Base-by-base conservation (phyloP, 2,888 invertebrate species). In the Oligia latruncula region DNA sequence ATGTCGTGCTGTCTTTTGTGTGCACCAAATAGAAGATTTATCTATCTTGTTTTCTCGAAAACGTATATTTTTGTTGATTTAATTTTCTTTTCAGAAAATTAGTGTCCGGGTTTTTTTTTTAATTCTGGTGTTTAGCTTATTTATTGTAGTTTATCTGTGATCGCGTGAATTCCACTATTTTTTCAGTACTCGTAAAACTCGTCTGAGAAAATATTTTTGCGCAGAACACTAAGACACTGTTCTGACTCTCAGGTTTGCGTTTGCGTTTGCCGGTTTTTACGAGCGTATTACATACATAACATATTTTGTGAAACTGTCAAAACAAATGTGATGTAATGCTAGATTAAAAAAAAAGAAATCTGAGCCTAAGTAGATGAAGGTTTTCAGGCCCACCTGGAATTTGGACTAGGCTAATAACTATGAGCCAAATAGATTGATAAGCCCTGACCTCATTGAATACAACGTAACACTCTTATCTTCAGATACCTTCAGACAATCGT, bases 371-470 rank as follows among this genome's bases (percentile, higher is more conserved):
- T 60, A 13, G 6, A 23, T 29, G 35, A 8, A n/a, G 8, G 13
- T 80, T 81, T 62, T 55, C n/a, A 79, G 23, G 17, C 23, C 46
- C 15, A 67, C 52, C 60, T 74, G 29, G 23, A 1, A 55, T 35
- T 43, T 5, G 6, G 49, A 77, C 58, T 70, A 77, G 40, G 55
- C 49, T 55, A 76, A 58, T 55, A 49, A 20, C 6, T 67, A 9
- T 23, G 15, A 23, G 9, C 20, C 9, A 58, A 83, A 83, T 77
- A 40, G 60, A 60, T 55, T 49, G 40, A 62, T 23, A 84, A 35
- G 49, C 60, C 65, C 40, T 84, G 71, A 81, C 71, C 81, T 80
- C 46, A 67, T 84, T 81, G 4, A 23, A 9, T 4, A 8, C 29
- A 55, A 29, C 43, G 52, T 35, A 66, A 60, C 6, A 40, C 4